phyloP scores from a whole-genome alignment of 2,113 vertebrate species.

The Ancistrus triradiatus region DNA sequence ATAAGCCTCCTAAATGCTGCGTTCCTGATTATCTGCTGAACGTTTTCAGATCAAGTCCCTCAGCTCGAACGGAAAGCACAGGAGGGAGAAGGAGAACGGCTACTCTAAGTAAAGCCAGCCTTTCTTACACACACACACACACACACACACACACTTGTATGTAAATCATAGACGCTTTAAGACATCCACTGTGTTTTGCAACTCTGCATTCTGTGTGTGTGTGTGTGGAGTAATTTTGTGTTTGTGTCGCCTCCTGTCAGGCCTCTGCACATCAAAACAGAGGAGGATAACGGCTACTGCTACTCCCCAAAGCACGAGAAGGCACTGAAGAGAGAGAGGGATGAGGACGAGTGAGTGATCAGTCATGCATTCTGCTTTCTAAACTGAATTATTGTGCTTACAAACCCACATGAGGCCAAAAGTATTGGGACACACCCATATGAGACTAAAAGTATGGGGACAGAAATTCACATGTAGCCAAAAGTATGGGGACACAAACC shows the following conservation, averaged over 20 bases:
- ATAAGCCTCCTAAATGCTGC: not conserved
- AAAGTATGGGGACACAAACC: no score
- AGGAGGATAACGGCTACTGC: conserved; percentile 83
- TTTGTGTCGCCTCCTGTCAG: conserved; percentile 51
- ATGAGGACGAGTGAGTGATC: conserved; percentile 83
- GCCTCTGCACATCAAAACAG: conserved; percentile 81
- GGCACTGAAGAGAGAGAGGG: conserved; percentile 77
- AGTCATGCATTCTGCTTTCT: not conserved
- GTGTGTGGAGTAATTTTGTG: not conserved
- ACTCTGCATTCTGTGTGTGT: not conserved
- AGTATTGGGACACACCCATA: no score
- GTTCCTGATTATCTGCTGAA: not conserved
- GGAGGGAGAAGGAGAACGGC: conserved; percentile 92
- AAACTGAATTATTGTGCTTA: no score
- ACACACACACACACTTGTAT: no score
- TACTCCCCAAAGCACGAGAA: conserved; percentile 79
- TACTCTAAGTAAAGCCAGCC: conserved; percentile 77
- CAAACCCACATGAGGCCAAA: no score
- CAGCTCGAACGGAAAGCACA: conserved; percentile 78
- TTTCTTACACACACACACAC: not conserved
- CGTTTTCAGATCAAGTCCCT: conserved; percentile 72
- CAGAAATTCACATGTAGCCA: no score
- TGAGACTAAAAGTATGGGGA: no score
- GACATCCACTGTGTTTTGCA: no score
- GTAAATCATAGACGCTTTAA: no score